Evolutionary conservation across 2,113 vertebrate genomes (phyloP).

Genomic region (Cervus canadensis): DNA sequence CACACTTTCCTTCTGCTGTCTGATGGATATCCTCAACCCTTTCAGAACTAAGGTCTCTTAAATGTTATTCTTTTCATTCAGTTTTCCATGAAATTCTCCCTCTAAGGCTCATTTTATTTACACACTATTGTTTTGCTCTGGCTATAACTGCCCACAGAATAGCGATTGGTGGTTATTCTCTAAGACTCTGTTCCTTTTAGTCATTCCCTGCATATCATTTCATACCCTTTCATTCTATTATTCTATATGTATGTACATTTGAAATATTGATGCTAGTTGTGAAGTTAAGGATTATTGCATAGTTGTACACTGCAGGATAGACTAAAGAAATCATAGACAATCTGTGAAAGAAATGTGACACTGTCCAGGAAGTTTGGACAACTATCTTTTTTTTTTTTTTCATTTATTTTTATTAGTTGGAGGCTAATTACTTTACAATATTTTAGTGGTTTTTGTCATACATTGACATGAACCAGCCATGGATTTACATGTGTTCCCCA

Average conservation of each 20-base stretch:
- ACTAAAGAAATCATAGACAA: not conserved
- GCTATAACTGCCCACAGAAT: not conserved
- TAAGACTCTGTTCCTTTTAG: not conserved
- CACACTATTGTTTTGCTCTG: not conserved
- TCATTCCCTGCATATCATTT: not conserved
- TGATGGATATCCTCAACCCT: not conserved
- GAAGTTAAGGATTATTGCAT: not conserved
- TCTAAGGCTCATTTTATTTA: not conserved
- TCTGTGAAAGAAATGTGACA: not conserved
- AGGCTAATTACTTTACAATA: too few species aligned
- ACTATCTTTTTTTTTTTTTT: too few species aligned
- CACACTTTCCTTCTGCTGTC: not conserved
- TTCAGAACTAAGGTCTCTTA: not conserved
- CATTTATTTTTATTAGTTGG: too few species aligned
- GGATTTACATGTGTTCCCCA: too few species aligned
- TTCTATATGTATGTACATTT: not conserved
- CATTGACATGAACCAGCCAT: too few species aligned
- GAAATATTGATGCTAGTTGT: not conserved
- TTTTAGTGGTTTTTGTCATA: too few species aligned
- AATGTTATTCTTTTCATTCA: not conserved
- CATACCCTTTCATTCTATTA: not conserved
- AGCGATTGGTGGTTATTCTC: not conserved
- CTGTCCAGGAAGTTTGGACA: not conserved
- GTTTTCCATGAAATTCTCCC: not conserved
- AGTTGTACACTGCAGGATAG: not conserved